Evolutionary conservation across 2,888 invertebrate genomes (phyloP), one percentile per base, ranked within the genome.

Genomic region (Cyclophora albipunctata): DNA sequence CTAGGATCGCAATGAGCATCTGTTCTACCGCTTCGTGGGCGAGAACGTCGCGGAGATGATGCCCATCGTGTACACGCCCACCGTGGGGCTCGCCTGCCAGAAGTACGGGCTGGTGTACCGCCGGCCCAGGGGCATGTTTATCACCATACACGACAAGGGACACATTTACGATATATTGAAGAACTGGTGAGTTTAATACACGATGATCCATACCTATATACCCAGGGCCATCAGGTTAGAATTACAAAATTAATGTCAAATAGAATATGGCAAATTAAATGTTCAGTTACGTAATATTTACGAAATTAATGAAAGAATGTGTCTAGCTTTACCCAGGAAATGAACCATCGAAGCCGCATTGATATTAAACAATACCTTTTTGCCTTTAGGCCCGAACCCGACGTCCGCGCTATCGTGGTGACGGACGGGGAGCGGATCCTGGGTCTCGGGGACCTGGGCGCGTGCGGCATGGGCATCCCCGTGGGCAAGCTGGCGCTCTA

Each of bases 1-100:
- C 3, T 83, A 97, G 92, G 98, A 99, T 72, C 93, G 98, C 62
- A 98, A 99, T 78, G 98, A 99, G 83, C 95, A 95, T 64, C 90
- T 99, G 20, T 99, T 99, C 90, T 99, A 96, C 84, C 93, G 95
- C 40, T 92, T 98, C 47, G 86, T 99, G 45, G 91, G 92, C 7
- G 95, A 97, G 62, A 93, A 99, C 77, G 95, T 98, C 34, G 92
- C 94, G 45, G 93, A 95, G 57, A 92, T 97, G 91, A 97, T 99
- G 97, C 99, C 99, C 0, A 91, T 99, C 54, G 98, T 99, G n/a
- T 99, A 99, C 85, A 99, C 99, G 0, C 99, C 99, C 0, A 97
- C 98, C 0, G 99, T 99, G 6, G 99, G 99, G 3, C 90, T 95
- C 65, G 99, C 98, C 35, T 99, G 99, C 84, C 98, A 99, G 88